Conservation (phyloP, 2,888 invertebrate genomes). For the Nasonovia ribisnigri region DNA sequence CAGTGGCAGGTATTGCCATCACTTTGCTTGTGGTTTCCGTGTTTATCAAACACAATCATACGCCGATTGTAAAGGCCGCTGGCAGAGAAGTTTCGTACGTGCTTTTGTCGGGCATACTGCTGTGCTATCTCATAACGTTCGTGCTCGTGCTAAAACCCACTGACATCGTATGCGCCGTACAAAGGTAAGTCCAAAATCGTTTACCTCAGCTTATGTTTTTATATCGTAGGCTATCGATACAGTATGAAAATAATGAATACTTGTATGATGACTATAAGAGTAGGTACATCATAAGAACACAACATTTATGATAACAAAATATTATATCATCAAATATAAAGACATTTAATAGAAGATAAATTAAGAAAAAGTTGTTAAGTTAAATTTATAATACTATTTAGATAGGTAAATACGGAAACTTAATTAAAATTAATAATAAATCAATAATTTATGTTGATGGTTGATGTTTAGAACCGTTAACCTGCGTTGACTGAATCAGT, state of each 20-base stretch:
- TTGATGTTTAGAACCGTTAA: too few relatives aligned
- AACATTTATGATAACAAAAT: not conserved
- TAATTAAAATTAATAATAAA: too few relatives aligned
- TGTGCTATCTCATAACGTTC: slow-evolving; percentile 94
- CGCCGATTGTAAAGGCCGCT: slow-evolving; percentile 97
- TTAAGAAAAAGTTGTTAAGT: too few relatives aligned
- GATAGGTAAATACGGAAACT: too few relatives aligned
- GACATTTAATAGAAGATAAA: too few relatives aligned
- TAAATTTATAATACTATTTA: too few relatives aligned
- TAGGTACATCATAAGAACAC: not conserved
- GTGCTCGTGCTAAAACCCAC: slow-evolving; percentile 88
- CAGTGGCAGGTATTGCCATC: slow-evolving; percentile 85
- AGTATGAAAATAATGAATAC: not conserved
- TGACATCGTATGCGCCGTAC: slow-evolving; percentile 89
- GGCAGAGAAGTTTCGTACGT: slow-evolving; percentile 92
- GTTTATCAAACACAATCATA: slow-evolving; percentile 88
- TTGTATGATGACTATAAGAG: not conserved
- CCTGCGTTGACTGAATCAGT: too few relatives aligned
- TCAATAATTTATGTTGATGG: too few relatives aligned
- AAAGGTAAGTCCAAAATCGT: slow-evolving; percentile 76
- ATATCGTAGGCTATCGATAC: not conserved
- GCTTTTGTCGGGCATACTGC: slow-evolving; percentile 87
- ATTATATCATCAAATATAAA: too few relatives aligned
- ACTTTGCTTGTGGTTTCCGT: slow-evolving; percentile 83
- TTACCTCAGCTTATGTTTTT: not conserved